phyloP scores from a whole-genome alignment of 1,140 invertebrate genomes.

The Orius insidiosus region DNA sequence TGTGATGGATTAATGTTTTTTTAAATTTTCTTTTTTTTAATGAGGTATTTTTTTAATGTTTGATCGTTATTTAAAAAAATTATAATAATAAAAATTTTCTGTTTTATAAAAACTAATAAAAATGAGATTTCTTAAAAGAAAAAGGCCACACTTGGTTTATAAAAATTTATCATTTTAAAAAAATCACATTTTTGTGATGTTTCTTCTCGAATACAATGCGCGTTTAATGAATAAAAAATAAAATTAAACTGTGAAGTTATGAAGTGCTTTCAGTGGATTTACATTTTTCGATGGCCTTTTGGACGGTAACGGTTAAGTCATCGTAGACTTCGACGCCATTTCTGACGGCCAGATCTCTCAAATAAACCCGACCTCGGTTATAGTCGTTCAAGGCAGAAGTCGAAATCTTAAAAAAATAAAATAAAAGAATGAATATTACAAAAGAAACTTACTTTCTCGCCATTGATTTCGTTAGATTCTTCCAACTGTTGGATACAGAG shows the following conservation, averaged over 20 bases:
- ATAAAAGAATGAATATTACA: no score
- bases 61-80: no score
- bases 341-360: constrained; percentile 75
- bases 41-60: no score
- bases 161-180: background rate
- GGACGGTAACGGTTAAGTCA: constrained; percentile 60
- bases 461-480: constrained; percentile 41
- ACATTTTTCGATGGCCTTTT: constrained; percentile 45
- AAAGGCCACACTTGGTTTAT: no score
- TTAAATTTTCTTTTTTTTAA: no score
- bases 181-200: background rate
- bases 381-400: constrained; percentile 81
- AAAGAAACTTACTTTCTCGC: constrained; percentile 61
- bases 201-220: background rate
- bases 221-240: no score
- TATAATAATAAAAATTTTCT: no score
- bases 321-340: constrained; percentile 77
- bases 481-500: constrained; percentile 71
- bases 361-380: constrained; percentile 80
- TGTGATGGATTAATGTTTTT: no score
- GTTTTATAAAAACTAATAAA: constrained; percentile 6
- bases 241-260: background rate
- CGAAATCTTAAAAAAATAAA: constrained; percentile 50
- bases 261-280: background rate
- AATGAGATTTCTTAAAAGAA: constrained; percentile 3